Conservation (phyloP, 2,888 invertebrate species). For the Caenorhabditis sp. region DNA sequence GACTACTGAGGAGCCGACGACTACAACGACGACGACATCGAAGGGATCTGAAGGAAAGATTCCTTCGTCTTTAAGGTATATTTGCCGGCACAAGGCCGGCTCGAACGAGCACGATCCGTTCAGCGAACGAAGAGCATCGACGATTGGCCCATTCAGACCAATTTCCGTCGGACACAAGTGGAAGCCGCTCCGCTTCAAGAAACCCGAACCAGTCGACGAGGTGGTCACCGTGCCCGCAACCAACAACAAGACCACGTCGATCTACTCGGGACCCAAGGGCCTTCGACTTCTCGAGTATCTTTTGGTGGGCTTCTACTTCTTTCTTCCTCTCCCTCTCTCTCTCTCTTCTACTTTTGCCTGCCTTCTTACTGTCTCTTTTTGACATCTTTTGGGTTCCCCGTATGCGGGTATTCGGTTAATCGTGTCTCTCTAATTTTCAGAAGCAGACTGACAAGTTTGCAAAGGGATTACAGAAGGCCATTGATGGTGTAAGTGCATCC, state of each 20-base stretch:
- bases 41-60: slow-evolving; percentile 41
- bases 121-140: slow-evolving; percentile 65
- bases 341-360: no score
- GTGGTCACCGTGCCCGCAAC: slow-evolving; percentile 17
- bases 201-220: slow-evolving; percentile 50
- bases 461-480: slow-evolving; percentile 60
- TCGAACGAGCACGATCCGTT: slow-evolving; percentile 65
- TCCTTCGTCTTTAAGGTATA: slow-evolving; percentile 66
- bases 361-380: slow-evolving; percentile 24
- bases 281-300: slow-evolving; percentile 70
- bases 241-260: slow-evolving; percentile 31
- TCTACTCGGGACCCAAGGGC: slow-evolving; percentile 35
- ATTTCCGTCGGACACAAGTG: slow-evolving; percentile 66
- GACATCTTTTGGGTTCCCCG: slow-evolving; percentile 27
- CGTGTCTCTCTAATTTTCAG: slow-evolving; percentile 57
- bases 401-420: slow-evolving; percentile 16
- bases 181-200: slow-evolving; percentile 64
- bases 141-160: slow-evolving; percentile 72
- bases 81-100: slow-evolving; percentile 69
- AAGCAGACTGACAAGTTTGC: slow-evolving; percentile 63
- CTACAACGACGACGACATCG: slow-evolving; percentile 26
- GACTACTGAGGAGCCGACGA: slow-evolving; percentile 25
- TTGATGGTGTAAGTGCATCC: slow-evolving; percentile 66
- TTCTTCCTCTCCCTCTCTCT: no score
- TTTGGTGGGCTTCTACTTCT: slow-evolving; percentile 69